phyloP scores from a whole-genome alignment of 1,140 invertebrate species.

The Drosophila asahinai region DNA sequence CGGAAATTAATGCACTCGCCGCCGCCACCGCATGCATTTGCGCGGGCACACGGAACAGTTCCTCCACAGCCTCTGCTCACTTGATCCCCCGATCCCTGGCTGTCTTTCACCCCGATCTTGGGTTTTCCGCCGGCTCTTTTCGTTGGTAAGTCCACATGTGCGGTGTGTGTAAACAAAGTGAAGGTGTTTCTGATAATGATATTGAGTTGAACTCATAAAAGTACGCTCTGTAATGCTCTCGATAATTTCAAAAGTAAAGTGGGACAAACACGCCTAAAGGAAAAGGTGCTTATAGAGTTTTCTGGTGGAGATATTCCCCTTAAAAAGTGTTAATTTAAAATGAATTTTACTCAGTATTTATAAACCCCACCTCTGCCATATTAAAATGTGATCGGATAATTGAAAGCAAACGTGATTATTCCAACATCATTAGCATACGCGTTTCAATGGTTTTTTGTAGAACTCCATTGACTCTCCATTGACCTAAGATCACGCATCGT shows the following conservation, averaged over 20 bases:
- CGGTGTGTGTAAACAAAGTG: slow-evolving; percentile 35
- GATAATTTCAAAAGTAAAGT: slow-evolving; percentile 9
- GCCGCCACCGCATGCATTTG: slow-evolving; percentile 26
- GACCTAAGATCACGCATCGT: slow-evolving; percentile 55
- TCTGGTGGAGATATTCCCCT: neutral
- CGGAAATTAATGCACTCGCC: slow-evolving; percentile 66
- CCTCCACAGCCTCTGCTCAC: neutral
- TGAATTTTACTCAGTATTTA: slow-evolving; percentile 3
- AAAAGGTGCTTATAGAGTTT: neutral
- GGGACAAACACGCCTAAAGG: neutral
- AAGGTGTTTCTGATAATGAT: slow-evolving; percentile 16
- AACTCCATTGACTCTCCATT: slow-evolving; percentile 22
- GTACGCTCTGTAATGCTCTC: neutral
- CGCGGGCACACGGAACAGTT: slow-evolving; percentile 43
- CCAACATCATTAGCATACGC: slow-evolving; percentile 52
- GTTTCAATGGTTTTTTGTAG: slow-evolving; percentile 43
- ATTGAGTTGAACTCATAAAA: slow-evolving; percentile 11
- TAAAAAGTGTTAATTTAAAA: neutral
- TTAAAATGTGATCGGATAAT: slow-evolving; percentile 18
- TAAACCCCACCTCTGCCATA: slow-evolving; percentile 32
- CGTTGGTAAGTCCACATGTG: slow-evolving; percentile 27
- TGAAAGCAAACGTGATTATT: slow-evolving; percentile 22
- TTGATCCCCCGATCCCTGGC: neutral
- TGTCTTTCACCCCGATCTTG: slow-evolving; percentile 9
- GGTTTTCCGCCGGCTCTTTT: slow-evolving; percentile 12